These are phyloP conservation scores for Exaiptasia diaphana DNA, from an alignment of 64 coral and sea anemone species.

Conservation along the genomic window DNA sequence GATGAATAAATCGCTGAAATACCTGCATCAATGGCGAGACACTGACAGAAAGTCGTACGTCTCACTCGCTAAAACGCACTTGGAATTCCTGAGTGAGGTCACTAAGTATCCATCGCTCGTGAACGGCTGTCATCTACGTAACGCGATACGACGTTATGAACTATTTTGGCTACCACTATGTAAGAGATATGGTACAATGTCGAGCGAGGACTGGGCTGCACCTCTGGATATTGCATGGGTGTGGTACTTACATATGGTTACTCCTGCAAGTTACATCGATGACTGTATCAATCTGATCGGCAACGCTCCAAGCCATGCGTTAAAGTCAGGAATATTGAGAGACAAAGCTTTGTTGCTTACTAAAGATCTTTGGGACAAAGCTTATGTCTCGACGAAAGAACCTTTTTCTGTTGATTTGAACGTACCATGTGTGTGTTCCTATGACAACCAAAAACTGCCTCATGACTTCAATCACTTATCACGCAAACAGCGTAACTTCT, in stretches of 20 bases:
- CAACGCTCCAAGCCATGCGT: conserved; percentile 40
- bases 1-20: not conserved
- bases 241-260: conserved; percentile 54
- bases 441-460: conserved; percentile 5
- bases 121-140: not conserved
- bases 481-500: conserved; percentile 13
- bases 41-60: conserved; percentile 1
- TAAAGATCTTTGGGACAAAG: conserved; percentile 28
- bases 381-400: conserved; percentile 12
- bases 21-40: not conserved
- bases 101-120: conserved; percentile 7
- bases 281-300: conserved; percentile 45
- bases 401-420: conserved; percentile 42
- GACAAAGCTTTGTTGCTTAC: not conserved
- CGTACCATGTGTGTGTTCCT: not conserved
- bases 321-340: conserved; percentile 12
- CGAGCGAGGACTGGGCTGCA: conserved; percentile 19
- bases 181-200: conserved; percentile 10
- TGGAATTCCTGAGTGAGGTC: conserved; percentile 1
- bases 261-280: conserved; percentile 25
- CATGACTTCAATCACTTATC: conserved; percentile 21
- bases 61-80: not conserved
- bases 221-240: conserved; percentile 71
- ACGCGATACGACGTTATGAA: conserved; percentile 63
- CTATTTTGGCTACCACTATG: conserved; percentile 65